A percentile compares a stretch with the other conserved stretches of the same genome.
These are phyloP conservation scores for Porites australiensis DNA, from an alignment of 64 coral and sea anemone species.

Conservation along the genomic window DNA sequence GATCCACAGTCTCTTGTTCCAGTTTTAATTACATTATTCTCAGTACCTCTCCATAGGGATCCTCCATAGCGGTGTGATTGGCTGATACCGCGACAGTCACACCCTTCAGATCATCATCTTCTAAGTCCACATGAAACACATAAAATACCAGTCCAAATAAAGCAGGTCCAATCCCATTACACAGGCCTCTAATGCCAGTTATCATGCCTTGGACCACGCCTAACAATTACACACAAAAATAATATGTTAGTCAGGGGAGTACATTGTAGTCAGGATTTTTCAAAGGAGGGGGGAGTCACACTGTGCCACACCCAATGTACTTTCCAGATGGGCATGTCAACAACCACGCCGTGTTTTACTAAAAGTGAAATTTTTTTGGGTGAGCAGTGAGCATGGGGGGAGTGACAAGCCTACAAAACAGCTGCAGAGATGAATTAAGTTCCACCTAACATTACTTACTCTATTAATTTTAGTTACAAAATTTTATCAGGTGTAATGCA, in stretches of 20 bases:
- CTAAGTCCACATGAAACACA: constrained; percentile 96
- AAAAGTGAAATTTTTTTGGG: too few relatives aligned
- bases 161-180: constrained; percentile 98
- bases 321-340: too few relatives aligned
- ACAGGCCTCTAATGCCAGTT: constrained; percentile 94
- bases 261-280: neutral
- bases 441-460: too few relatives aligned
- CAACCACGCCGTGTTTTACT: too few relatives aligned
- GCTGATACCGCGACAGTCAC: neutral
- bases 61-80: constrained; percentile 63
- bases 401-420: too few relatives aligned
- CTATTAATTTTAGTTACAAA: too few relatives aligned
- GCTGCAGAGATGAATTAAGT: too few relatives aligned
- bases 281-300: too few relatives aligned
- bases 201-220: constrained; percentile 98
- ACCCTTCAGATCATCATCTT: constrained; percentile 58
- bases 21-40: neutral
- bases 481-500: too few relatives aligned
- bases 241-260: neutral
- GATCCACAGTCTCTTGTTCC: too few relatives aligned
- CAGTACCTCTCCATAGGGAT: constrained; percentile 81
- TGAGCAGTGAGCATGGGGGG: too few relatives aligned
- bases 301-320: too few relatives aligned
- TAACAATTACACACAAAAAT: constrained; percentile 24
- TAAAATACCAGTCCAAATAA: constrained; percentile 96